These are phyloP conservation scores for Pogonomyrmex californicus DNA, from an alignment of 1,140 invertebrate species.

Conservation along the genomic window DNA sequence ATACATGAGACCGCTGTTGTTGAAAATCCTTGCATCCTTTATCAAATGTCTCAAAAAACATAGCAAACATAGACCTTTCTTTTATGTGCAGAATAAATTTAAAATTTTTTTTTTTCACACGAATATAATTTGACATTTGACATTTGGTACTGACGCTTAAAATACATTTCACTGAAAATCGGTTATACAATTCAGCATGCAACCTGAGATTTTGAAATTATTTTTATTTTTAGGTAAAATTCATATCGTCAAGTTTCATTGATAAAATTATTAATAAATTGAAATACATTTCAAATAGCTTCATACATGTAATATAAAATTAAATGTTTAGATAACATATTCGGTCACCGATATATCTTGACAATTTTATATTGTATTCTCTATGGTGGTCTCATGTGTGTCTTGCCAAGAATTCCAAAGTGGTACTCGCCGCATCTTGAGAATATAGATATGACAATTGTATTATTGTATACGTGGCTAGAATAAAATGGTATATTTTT, in stretches of 20 bases:
- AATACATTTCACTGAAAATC: not conserved
- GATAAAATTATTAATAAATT: not conserved
- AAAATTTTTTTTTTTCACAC: not conserved
- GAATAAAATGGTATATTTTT: not conserved
- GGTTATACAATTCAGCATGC: not conserved
- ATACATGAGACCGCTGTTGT: not conserved
- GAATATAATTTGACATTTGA: not conserved
- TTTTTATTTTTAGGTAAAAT: not conserved
- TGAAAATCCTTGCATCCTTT: not conserved
- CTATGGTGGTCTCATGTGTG: not conserved
- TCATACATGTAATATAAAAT: not conserved
- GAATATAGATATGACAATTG: conserved; percentile 16
- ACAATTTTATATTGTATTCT: not conserved
- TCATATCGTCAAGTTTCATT: not conserved
- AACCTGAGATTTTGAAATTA: not conserved
- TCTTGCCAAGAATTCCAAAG: conserved; percentile 14
- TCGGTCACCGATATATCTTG: not conserved
- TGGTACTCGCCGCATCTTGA: not conserved
- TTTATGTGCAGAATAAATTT: not conserved
- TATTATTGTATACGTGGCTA: not conserved
- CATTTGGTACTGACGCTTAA: not conserved
- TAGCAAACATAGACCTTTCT: not conserved
- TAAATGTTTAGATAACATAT: not conserved
- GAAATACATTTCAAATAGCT: too few relatives aligned
- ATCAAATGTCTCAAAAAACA: not conserved